Conservation (phyloP, 2,113 vertebrate species). For the Neodontobutis hainanensis region DNA sequence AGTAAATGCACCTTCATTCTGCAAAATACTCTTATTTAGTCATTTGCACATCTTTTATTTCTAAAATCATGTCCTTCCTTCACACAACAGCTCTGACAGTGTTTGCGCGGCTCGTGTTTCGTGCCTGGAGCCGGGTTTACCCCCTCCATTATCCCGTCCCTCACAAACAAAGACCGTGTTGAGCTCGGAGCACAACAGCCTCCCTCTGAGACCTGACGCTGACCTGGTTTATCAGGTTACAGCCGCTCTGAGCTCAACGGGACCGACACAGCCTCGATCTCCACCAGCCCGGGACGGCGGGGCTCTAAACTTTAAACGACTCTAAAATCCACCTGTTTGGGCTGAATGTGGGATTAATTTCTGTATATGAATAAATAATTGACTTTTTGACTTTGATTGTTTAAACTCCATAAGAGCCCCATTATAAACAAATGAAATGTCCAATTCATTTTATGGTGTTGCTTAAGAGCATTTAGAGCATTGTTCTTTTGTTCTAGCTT, state of each 20-base stretch:
- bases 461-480: no score
- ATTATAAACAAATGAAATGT: no score
- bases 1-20: no score
- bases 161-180: conserved; percentile 60
- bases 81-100: conserved; percentile 9
- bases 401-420: no score
- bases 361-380: not conserved
- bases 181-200: conserved; percentile 33
- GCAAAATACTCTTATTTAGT: not conserved
- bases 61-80: not conserved
- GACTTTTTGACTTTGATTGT: not conserved
- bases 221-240: conserved; percentile 69
- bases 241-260: conserved; percentile 31
- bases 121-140: conserved; percentile 42
- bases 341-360: not conserved
- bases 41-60: not conserved
- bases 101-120: conserved; percentile 55
- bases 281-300: not conserved
- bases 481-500: no score
- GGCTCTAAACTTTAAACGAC: not conserved
- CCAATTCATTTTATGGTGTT: no score
- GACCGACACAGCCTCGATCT: conserved; percentile 41
- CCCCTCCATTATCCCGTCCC: conserved; percentile 44
- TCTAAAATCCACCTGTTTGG: conserved; percentile 1
- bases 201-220: conserved; percentile 44